phyloP scores from a whole-genome alignment of 2,797 vertebrate genomes.

The Acridotheres tristis region DNA sequence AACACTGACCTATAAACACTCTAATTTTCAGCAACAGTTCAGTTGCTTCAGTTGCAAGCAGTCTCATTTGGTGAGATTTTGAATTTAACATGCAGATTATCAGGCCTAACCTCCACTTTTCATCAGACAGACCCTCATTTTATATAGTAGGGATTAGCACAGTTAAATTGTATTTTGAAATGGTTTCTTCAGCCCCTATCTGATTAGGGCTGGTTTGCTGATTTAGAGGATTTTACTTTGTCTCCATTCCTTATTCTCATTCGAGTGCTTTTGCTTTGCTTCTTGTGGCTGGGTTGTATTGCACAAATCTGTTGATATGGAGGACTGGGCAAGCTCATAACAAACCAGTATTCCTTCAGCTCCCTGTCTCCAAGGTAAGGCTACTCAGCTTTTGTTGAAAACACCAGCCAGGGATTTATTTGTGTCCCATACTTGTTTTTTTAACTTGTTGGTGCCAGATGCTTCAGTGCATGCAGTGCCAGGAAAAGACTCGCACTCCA shows the following conservation, averaged over 20 bases:
- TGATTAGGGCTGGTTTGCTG: neutral
- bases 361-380: neutral
- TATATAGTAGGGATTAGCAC: neutral
- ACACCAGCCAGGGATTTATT: neutral
- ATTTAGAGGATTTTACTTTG: neutral
- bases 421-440: neutral
- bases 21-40: neutral
- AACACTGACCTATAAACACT: neutral
- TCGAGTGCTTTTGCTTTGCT: neutral
- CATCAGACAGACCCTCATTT: slow-evolving; percentile 21
- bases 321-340: neutral
- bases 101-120: neutral
- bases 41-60: neutral
- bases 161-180: slow-evolving; percentile 13
- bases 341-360: neutral
- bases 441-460: neutral
- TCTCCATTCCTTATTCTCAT: neutral
- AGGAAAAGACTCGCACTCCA: neutral
- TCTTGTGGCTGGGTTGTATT: neutral
- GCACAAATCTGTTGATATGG: neutral
- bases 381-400: slow-evolving; percentile 27
- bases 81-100: slow-evolving; percentile 46
- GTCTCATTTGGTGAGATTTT: slow-evolving; percentile 31
- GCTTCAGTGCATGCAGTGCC: neutral
- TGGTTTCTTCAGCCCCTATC: neutral